phyloP scores from a whole-genome alignment of 30 jellyfish, hydroid and myxozoan genomes.

The Pelagia noctiluca region DNA sequence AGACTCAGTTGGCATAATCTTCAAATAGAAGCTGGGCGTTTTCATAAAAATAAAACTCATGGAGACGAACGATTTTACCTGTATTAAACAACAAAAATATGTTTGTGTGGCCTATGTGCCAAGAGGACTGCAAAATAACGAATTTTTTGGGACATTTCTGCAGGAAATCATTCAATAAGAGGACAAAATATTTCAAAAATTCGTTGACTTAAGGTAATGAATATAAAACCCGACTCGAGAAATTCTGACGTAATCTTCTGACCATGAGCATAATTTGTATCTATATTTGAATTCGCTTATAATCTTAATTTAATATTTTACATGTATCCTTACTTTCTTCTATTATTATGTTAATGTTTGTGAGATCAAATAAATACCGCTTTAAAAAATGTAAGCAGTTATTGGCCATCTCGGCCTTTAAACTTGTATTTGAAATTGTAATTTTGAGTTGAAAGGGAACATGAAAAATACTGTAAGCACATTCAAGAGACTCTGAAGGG shows the following conservation, averaged over 20 bases:
- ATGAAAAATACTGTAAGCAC: too few relatives aligned
- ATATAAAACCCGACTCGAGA: neutral
- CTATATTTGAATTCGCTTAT: neutral
- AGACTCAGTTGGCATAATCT: too few relatives aligned
- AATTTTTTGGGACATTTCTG: neutral
- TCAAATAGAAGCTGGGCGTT: too few relatives aligned
- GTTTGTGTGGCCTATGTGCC: neutral
- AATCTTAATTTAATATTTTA: too few relatives aligned
- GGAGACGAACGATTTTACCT: too few relatives aligned
- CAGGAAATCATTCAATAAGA: neutral
- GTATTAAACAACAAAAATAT: neutral
- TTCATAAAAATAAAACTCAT: too few relatives aligned
- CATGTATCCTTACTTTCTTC: neutral
- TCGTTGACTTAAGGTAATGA: neutral
- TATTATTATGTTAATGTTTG: neutral
- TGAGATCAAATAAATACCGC: neutral
- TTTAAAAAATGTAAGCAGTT: neutral
- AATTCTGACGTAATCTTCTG: neutral
- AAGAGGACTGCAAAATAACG: neutral
- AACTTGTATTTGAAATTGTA: neutral
- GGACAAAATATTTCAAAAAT: neutral
- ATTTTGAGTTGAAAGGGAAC: too few relatives aligned
- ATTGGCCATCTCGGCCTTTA: slow-evolving; percentile 5
- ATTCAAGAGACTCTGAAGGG: too few relatives aligned
- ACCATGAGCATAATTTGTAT: neutral